Evolutionary conservation across 2,888 invertebrate species (phyloP).

Genomic region (Fragum sueziense): DNA sequence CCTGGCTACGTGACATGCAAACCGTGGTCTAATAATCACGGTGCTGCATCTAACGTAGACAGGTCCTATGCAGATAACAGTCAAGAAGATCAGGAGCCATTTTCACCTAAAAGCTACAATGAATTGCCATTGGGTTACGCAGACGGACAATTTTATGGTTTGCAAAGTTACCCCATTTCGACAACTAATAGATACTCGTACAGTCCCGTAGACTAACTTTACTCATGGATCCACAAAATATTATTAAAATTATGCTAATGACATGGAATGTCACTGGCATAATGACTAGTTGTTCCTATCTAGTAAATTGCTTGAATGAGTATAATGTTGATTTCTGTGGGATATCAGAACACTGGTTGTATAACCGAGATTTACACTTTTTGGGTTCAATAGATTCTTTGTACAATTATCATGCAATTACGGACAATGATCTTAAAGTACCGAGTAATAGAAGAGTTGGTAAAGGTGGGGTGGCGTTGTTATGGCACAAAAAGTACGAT

Average conservation of each 20-base stretch:
- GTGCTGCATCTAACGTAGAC: not conserved
- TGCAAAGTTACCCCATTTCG: not conserved
- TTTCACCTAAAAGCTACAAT: too few relatives aligned
- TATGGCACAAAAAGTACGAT: not conserved
- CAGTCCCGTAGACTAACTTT: not conserved
- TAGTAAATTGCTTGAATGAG: not conserved
- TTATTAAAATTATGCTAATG: not conserved
- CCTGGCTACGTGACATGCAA: not conserved
- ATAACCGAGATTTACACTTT: not conserved
- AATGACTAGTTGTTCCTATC: not conserved
- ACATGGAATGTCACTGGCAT: not conserved
- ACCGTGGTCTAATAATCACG: not conserved
- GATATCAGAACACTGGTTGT: not conserved
- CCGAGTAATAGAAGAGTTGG: constrained; percentile 1
- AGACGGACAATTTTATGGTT: not conserved
- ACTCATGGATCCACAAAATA: not conserved
- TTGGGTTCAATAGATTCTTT: not conserved
- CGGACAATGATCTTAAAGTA: constrained; percentile 1
- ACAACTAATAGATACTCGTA: constrained; percentile 1
- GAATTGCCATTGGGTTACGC: not conserved
- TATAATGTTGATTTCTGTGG: not conserved
- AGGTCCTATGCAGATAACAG: too few relatives aligned
- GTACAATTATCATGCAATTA: not conserved
- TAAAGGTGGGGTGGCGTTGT: not conserved
- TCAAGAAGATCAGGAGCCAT: too few relatives aligned